Evolutionary conservation across 2,888 invertebrate genomes (phyloP), one percentile per base, ranked within the genome.

Genomic region (Campaea margaritaria): DNA sequence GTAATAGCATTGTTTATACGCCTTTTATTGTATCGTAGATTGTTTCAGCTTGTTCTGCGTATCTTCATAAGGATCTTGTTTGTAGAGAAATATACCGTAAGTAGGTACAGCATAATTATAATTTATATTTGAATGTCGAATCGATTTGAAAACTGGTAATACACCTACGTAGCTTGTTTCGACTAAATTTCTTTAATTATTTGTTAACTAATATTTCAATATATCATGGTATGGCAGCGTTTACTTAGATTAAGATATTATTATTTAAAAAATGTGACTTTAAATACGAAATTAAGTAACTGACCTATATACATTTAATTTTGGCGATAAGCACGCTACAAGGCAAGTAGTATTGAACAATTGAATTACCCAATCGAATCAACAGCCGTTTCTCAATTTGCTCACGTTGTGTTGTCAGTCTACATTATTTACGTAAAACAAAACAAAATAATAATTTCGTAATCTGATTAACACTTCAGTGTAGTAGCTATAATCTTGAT

Each of bases 1-100:
- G 73, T 75, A 79, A 76, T 78, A 66, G 65, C 68, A 76, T 76
- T 73, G 72, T 70, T 69, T 72, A 69, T 70, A 61, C 69, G 68
- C 72, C 65, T 60, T 63, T 68, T 65, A 64, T 57, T 57, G 52
- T 52, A 53, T 45, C 34, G 14, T 21, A 16, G 45, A 46, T 48
- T 16, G 21, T n/a, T 36, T 12, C 11, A 10, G n/a, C 36, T 36
- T 36, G 39, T 14, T 14, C 3, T 21, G 21, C n/a, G 39, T 39
- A 15, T 42, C 15, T 21, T 43, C 43, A 11, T n/a, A n/a, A 8
- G 21, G 21, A 27, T 43, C 43, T 43, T 43, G 21, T 21, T 43
- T 4, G 43, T n/a, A 12, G 21, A 12, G 31, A 21, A 21, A 21
- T 14, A 16, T 11, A 16, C 21, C 7, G 12, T 11, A 43, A n/a